These are phyloP conservation scores for Bovichtus variegatus DNA, from an alignment of 2,797 vertebrate genomes.

Conservation along the genomic window DNA sequence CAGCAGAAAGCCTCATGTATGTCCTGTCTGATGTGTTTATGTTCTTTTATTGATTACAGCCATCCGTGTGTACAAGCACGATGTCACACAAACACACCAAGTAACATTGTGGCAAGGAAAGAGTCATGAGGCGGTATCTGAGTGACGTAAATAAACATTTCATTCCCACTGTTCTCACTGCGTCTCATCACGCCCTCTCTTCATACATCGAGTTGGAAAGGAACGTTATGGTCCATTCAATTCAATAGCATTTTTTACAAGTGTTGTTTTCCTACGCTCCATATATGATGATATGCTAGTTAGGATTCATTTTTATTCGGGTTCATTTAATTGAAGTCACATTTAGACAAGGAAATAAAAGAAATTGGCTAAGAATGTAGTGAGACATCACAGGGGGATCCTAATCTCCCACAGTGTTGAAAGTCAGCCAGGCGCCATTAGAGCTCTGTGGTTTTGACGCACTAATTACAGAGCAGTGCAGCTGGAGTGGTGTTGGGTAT, in stretches of 20 bases:
- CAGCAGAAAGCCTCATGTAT: conserved; percentile 41
- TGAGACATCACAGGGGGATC: conserved; percentile 35
- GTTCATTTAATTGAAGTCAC: conserved; percentile 9
- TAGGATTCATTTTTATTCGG: conserved; percentile 28
- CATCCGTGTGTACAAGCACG: conserved; percentile 29
- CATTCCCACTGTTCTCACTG: conserved; percentile 36
- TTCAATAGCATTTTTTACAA: conserved; percentile 55
- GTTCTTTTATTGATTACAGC: conserved; percentile 54
- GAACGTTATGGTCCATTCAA: conserved; percentile 55
- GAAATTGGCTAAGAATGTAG: conserved; percentile 25
- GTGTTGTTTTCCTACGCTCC: conserved; percentile 39
- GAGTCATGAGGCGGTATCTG: conserved; percentile 14
- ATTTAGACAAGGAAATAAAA: conserved; percentile 32
- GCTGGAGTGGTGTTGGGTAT: conserved; percentile 44
- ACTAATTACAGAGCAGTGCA: conserved; percentile 66
- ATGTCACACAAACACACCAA: conserved; percentile 39
- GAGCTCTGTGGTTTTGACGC: conserved; percentile 23
- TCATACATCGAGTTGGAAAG: conserved; percentile 38
- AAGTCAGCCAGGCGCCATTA: conserved; percentile 47
- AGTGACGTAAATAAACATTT: conserved; percentile 54
- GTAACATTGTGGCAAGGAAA: conserved; percentile 8
- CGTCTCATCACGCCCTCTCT: conserved; percentile 7
- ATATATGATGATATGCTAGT: conserved; percentile 28
- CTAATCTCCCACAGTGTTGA: conserved; percentile 50
- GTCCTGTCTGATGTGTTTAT: conserved; percentile 54